Evolutionary conservation across 2,113 vertebrate genomes (phyloP), one percentile per base, ranked within the genome.

Genomic region (Pygoscelis adeliae): DNA sequence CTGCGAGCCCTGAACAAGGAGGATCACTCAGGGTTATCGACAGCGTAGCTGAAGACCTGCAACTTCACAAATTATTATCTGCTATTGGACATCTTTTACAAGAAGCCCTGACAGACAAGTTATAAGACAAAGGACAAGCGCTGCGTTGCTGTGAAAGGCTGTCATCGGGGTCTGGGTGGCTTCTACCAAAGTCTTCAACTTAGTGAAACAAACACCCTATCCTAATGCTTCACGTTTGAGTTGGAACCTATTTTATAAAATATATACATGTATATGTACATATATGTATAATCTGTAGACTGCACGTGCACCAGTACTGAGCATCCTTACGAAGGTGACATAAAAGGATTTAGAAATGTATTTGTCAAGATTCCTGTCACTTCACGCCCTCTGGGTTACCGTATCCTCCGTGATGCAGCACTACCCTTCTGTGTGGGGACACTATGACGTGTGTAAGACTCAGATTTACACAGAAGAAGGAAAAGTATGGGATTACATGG

Each of bases 401-500:
- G 97, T 99, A 38, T 99, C 99, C 90, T 99, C 99, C 1, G 97
- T 99, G 97, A 99, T 99, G 98, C 99, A 99, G 97, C 99, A 99
- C 97, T 99, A 99, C 98, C 99, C 99, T 49, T 98, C 99, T 4
- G 98, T 99, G 13, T 99, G 99, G 99, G 99, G 99, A 93, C 99
- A 99, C 98, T 99, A 99, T 56, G 99, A 99, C 2, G 98, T 99
- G 80, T 99, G 99, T 94, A 99, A 99, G 97, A 99, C 99, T 90
- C 99, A 99, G 97, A 98, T 99, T 96, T 99, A 99, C 97, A 99
- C 99, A 2, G 99, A 99, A 70, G 99, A 99, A 96, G 99, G 99
- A 87, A 98, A 99, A 84, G 98, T 99, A 87, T 99, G 99, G 99
- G 99, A 99, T 99, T 99, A 99, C 98, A 99, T 99, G 99, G 99